Conservation (phyloP, 2,888 invertebrate genomes). For the Chrysotoxum bicinctum region DNA sequence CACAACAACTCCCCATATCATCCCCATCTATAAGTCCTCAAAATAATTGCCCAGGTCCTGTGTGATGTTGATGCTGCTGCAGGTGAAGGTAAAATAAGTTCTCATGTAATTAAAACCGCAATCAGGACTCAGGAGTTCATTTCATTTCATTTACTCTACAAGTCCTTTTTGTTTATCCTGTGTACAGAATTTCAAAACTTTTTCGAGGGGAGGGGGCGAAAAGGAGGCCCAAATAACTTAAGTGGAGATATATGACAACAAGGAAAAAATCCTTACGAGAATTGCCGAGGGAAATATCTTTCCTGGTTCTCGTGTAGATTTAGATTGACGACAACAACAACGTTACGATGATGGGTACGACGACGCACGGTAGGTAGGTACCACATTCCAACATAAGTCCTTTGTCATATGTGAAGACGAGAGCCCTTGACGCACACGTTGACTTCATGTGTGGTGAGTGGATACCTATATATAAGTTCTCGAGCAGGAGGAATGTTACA, state of each 20-base stretch:
- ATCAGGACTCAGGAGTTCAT: constrained; percentile 74
- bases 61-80: constrained; percentile 31
- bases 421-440: constrained; percentile 62
- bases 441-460: constrained; percentile 47
- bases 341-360: neutral
- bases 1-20: neutral
- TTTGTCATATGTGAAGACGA: constrained; percentile 61
- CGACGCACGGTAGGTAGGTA: neutral
- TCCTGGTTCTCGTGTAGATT: constrained; percentile 49
- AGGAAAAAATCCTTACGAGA: constrained; percentile 32
- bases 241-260: constrained; percentile 57
- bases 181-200: constrained; percentile 24
- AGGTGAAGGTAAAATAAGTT: constrained; percentile 73
- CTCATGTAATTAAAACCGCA: constrained; percentile 77
- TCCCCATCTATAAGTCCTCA: constrained; percentile 23
- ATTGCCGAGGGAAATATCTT: constrained; percentile 59
- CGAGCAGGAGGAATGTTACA: constrained; percentile 56
- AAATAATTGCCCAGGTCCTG: constrained; percentile 62
- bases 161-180: constrained; percentile 50
- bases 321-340: constrained; percentile 49
- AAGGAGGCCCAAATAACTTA: constrained; percentile 38
- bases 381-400: constrained; percentile 12
- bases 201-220: neutral
- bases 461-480: constrained; percentile 11
- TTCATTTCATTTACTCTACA: constrained; percentile 69